Evolutionary conservation across 2,113 vertebrate genomes (phyloP), one percentile per base, ranked within the genome.

Genomic region (Columbina picui): DNA sequence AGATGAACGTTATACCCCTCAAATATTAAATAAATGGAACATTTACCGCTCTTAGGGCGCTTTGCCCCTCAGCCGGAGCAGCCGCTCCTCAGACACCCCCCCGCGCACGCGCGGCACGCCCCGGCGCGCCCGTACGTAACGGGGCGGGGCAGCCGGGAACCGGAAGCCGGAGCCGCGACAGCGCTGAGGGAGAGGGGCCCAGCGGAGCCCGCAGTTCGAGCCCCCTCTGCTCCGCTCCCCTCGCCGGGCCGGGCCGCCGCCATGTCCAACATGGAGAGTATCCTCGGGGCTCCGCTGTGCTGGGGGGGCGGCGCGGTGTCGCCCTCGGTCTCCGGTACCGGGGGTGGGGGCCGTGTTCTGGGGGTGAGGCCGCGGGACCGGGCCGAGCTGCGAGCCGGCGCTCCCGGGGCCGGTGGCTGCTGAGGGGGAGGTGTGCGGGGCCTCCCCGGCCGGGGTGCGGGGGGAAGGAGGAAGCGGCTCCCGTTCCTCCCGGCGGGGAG

Each of bases 191-290:
- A 45, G 43, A 45, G 43, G 43, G 43, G 43, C 43, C 18, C 18
- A 45, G 43, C 17, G 43, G 43, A 45, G 43, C 43, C 18, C 18
- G 8, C 43, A 9, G 18, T 45, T 45, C 18, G 43, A 45, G 43
- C 18, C 23, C 23, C 49, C 49, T 49, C 49, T 13, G 49, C 17
- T 29, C 38, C 26, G 19, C 17, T 29, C 32, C 20, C 38, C 27
- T 12, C 36, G 49, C 57, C 10, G 56, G 73, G 53, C 45, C 69
- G 69, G 39, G 8, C 65, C 26, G 50, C 69, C 55, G 49, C 57
- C 88, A 84, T 84, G 88, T 19, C 88, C 57, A 84, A 70, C 80
- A 90, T 90, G 88, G 88, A 90, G 80, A 90, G 88, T 88, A 88
- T 88, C 85, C 85, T 55, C 64, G 47, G 65, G 63, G 14, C 12